phyloP scores from a whole-genome alignment of 2,113 vertebrate species.

The Felis catus region DNA sequence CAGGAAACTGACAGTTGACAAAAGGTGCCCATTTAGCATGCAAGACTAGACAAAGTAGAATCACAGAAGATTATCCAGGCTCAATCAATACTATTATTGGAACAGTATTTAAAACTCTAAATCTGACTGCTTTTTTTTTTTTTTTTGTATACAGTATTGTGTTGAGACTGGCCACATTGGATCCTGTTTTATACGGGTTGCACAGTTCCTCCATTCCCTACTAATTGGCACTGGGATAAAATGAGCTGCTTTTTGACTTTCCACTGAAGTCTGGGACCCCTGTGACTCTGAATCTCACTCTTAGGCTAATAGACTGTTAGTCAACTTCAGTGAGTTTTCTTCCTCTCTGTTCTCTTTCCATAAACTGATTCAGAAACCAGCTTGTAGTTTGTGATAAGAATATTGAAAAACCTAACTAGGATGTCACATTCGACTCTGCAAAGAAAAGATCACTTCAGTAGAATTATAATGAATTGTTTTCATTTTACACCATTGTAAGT shows the following conservation, averaged over 20 bases:
- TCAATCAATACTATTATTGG: neutral
- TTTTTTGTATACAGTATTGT: neutral
- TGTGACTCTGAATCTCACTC: neutral
- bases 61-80: neutral
- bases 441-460: neutral
- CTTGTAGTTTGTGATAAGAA: neutral
- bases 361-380: conserved; percentile 44
- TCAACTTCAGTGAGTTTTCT: neutral
- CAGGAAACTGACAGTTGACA: neutral
- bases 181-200: neutral
- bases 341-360: neutral
- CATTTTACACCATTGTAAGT: conserved; percentile 25
- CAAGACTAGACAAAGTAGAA: neutral
- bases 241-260: neutral
- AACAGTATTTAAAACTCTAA: neutral
- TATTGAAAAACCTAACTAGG: conserved; percentile 28
- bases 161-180: neutral
- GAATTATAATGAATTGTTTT: conserved; percentile 41
- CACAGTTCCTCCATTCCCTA: neutral
- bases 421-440: neutral
- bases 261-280: neutral
- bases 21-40: neutral
- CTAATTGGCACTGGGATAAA: neutral
- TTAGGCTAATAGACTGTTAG: neutral
- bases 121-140: neutral